A percentile compares a stretch with the other conserved stretches of the same genome.
phyloP scores from a whole-genome alignment of 2,113 vertebrate genomes.

The Agapornis roseicollis region DNA sequence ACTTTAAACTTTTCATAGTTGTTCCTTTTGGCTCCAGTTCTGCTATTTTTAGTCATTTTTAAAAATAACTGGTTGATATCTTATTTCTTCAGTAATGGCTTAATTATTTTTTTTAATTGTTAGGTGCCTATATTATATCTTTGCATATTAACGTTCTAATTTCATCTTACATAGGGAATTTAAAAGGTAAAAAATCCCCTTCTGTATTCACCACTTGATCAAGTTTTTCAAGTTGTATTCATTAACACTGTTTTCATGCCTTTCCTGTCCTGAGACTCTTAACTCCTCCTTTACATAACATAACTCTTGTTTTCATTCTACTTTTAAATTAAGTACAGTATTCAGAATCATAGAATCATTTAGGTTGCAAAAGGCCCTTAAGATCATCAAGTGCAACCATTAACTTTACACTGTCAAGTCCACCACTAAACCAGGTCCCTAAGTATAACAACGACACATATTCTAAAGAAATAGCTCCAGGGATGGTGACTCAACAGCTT shows the following conservation, averaged over 20 bases:
- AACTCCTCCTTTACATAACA: neutral
- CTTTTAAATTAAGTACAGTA: neutral
- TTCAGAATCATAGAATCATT: neutral
- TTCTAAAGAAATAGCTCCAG: neutral
- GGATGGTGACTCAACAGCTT: neutral
- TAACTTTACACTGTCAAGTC: neutral
- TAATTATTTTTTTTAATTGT: neutral
- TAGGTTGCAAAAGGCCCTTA: neutral
- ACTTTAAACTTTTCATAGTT: neutral
- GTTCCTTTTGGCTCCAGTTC: neutral
- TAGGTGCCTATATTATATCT: neutral
- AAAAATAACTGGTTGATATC: neutral
- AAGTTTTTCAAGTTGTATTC: neutral
- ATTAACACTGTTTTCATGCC: neutral
- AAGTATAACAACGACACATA: fast-evolving
- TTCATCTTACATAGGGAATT: neutral
- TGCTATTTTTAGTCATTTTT: neutral
- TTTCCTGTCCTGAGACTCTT: neutral
- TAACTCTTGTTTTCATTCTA: neutral
- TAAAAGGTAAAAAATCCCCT: neutral
- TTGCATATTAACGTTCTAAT: neutral
- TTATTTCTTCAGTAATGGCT: neutral
- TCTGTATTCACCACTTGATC: neutral
- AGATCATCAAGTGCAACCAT: neutral
- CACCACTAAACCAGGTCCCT: neutral